phyloP scores from a whole-genome alignment of 2,797 vertebrate genomes.

The Merluccius polli region DNA sequence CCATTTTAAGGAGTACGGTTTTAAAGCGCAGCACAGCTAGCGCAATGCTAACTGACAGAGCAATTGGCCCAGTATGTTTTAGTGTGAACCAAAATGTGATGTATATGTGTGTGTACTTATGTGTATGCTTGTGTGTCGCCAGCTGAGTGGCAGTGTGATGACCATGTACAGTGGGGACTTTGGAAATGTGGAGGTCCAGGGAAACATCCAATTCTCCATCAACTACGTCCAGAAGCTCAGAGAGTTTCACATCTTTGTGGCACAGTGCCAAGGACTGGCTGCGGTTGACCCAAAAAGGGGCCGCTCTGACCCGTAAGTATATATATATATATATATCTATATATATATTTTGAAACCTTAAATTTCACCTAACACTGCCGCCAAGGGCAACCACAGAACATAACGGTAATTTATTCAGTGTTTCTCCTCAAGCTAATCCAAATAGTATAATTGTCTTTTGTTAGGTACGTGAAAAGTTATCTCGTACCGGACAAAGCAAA shows the following conservation, averaged over 20 bases:
- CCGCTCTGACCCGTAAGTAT: conserved; percentile 92
- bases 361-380: not conserved
- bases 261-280: conserved; percentile 86
- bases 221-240: conserved; percentile 87
- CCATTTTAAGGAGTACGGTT: too few species aligned
- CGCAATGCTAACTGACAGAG: too few species aligned
- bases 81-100: not conserved
- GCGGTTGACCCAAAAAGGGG: conserved; percentile 84
- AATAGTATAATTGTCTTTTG: not conserved
- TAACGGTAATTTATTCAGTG: not conserved
- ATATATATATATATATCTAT: not conserved
- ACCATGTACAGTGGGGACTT: conserved; percentile 90
- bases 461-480: conserved; percentile 94
- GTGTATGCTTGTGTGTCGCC: conserved; percentile 28
- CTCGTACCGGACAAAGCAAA: conserved; percentile 87
- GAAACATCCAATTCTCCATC: conserved; percentile 88
- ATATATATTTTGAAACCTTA: not conserved
- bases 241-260: conserved; percentile 91
- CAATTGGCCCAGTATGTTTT: too few species aligned
- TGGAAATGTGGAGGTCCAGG: conserved; percentile 86
- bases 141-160: conserved; percentile 91
- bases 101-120: conserved; percentile 3
- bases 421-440: not conserved
- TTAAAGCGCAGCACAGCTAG: too few species aligned
- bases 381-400: not conserved